Percentiles rank a stretch among this genome's conserved stretches.
Evolutionary conservation across 2,888 invertebrate genomes (phyloP).

Genomic region (Pycnomerus fuliginosus): DNA sequence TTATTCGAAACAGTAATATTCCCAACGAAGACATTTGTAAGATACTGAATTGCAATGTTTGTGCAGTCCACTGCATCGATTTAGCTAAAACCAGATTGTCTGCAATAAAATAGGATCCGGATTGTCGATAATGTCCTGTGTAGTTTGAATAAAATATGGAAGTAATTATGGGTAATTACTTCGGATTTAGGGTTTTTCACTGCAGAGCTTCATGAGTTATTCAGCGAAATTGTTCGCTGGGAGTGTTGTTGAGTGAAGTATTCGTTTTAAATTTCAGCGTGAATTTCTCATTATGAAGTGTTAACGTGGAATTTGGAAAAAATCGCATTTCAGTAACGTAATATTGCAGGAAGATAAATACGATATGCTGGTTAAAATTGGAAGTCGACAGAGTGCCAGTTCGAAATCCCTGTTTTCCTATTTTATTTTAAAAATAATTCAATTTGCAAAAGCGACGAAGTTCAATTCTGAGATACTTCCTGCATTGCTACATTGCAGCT

Average conservation of each 20-base stretch:
- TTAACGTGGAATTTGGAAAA: constrained; percentile 26
- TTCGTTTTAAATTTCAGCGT: too few relatives aligned
- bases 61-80: too few relatives aligned
- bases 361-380: constrained; percentile 39
- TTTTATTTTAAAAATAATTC: constrained; percentile 39
- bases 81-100: too few relatives aligned
- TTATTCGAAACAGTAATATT: too few relatives aligned
- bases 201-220: not conserved
- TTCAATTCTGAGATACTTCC: constrained; percentile 28
- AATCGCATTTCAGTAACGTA: constrained; percentile 32
- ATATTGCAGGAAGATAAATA: constrained; percentile 38
- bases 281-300: too few relatives aligned
- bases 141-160: too few relatives aligned
- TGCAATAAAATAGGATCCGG: too few relatives aligned
- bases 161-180: too few relatives aligned
- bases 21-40: too few relatives aligned
- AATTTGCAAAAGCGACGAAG: constrained; percentile 39
- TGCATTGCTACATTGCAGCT: constrained; percentile 30
- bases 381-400: constrained; percentile 36
- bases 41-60: too few relatives aligned
- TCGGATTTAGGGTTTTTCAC: not conserved
- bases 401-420: constrained; percentile 35
- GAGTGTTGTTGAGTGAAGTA: too few relatives aligned
- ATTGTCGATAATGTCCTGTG: too few relatives aligned
- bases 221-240: not conserved